A percentile compares a stretch with the other conserved stretches of the same genome.
These are phyloP conservation scores for Scatophagus argus DNA, from an alignment of 2,113 vertebrate genomes.

Conservation along the genomic window DNA sequence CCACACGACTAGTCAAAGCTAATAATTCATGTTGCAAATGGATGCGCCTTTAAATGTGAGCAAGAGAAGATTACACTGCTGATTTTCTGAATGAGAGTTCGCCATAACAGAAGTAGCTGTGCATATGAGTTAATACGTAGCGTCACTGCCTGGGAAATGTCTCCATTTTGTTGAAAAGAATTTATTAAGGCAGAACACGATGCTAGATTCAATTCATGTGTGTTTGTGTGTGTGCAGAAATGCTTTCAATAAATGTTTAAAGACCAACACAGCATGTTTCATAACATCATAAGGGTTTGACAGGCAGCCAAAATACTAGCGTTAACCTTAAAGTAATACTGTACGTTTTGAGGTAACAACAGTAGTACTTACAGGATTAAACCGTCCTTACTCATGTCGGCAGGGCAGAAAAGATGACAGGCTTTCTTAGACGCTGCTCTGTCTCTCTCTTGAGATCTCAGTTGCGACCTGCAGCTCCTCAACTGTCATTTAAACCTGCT, in stretches of 20 bases:
- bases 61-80: neutral
- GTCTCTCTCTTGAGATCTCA: neutral
- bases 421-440: neutral
- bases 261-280: slow-evolving; percentile 24
- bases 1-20: neutral
- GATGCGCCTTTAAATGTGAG: neutral
- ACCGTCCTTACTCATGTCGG: slow-evolving; percentile 79
- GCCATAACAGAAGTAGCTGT: rapidly evolving
- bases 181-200: neutral
- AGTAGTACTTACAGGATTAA: slow-evolving; percentile 78
- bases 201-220: neutral
- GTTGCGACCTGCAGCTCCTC: slow-evolving; percentile 19
- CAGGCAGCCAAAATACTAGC: neutral
- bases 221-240: rapidly evolving
- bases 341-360: neutral
- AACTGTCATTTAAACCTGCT: slow-evolving; percentile 34
- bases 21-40: neutral
- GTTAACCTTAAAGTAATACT: too few relatives aligned
- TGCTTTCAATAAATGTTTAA: slow-evolving; percentile 53
- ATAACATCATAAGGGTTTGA: neutral
- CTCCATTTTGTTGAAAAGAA: neutral
- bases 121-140: too few relatives aligned
- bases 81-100: neutral
- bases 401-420: neutral
- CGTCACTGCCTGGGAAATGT: too few relatives aligned